Percentiles rank a stretch among this genome's conserved stretches.
These are phyloP conservation scores for Toxotes jaculatrix DNA, from an alignment of 2,113 vertebrate species.

Conservation along the genomic window DNA sequence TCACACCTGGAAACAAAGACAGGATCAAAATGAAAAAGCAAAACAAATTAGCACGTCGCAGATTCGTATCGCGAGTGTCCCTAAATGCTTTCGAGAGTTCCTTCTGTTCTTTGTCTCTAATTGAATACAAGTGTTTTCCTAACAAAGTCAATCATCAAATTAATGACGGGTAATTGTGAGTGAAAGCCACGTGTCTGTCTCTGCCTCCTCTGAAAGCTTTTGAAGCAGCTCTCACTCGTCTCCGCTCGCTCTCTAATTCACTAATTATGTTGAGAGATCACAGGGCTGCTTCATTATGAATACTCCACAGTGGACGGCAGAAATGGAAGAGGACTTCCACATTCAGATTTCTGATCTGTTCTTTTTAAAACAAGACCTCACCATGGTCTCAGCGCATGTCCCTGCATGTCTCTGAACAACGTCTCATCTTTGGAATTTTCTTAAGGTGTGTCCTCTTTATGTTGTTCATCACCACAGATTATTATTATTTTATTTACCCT, in stretches of 20 bases:
- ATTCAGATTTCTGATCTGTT: conserved; percentile 26
- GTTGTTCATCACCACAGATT: not conserved
- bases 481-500: not conserved
- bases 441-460: not conserved
- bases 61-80: not conserved
- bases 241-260: conserved; percentile 22
- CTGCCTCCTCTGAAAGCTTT: not conserved
- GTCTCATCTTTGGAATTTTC: not conserved
- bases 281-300: conserved; percentile 42
- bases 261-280: conserved; percentile 50
- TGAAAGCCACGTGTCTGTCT: not conserved
- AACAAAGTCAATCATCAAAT: conserved; percentile 13
- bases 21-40: too few relatives aligned
- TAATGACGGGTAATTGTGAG: conserved; percentile 10
- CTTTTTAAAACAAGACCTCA: conserved; percentile 15
- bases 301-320: not conserved
- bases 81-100: not conserved
- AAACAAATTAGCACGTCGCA: not conserved
- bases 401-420: not conserved
- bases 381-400: conserved; percentile 8
- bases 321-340: conserved; percentile 10
- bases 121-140: not conserved
- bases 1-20: too few relatives aligned
- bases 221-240: not conserved
- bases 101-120: not conserved